Conservation (phyloP, 2,888 invertebrate genomes). For the Phrixothrix hirtus region DNA sequence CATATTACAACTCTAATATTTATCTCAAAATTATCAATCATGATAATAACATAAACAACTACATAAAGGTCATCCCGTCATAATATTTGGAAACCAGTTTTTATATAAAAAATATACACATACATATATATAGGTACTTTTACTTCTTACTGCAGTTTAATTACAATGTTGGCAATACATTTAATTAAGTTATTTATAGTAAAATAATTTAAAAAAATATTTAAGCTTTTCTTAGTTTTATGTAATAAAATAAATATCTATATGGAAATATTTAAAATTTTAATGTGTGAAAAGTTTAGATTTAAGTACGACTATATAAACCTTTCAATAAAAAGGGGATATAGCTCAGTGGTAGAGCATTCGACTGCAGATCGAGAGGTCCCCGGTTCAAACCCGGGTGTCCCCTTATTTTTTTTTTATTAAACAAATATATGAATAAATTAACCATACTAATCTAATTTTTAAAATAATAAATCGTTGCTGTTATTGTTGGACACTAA, state of each 20-base stretch:
- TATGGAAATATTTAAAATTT: neutral
- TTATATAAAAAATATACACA: neutral
- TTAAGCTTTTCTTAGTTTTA: neutral
- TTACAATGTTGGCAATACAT: neutral
- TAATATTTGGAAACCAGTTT: neutral
- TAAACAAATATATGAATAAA: neutral
- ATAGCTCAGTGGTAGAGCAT: conserved; percentile 49
- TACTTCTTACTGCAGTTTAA: neutral
- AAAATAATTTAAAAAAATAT: neutral
- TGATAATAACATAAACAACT: neutral
- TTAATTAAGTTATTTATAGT: too few species aligned
- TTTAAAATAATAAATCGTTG: too few species aligned
- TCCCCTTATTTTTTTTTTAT: conserved; percentile 56
- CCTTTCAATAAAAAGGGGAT: conserved; percentile 34
- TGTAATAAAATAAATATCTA: neutral
- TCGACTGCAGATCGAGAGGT: conserved; percentile 77
- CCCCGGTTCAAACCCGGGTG: conserved; percentile 77
- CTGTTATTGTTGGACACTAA: too few species aligned
- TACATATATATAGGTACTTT: neutral
- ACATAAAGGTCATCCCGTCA: neutral
- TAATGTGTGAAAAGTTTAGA: neutral
- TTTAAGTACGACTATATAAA: neutral
- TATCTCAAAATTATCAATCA: neutral
- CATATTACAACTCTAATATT: neutral
- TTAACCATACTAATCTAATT: neutral